Conservation (phyloP, 2,888 invertebrate genomes). For the Callinectes sapidus region DNA sequence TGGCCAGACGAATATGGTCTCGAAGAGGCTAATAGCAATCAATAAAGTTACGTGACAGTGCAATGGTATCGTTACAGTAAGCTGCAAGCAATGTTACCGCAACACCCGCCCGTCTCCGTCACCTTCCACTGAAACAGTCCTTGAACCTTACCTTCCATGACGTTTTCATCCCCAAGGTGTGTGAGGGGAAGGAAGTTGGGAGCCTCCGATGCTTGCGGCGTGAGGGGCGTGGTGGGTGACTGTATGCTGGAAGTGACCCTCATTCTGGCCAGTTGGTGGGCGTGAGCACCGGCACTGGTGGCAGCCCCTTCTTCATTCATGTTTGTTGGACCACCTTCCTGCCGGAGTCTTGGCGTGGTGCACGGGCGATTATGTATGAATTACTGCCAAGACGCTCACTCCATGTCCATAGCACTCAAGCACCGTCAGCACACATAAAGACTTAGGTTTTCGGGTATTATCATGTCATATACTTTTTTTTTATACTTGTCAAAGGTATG, state of each 20-base stretch:
- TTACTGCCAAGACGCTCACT: background rate
- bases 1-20: background rate
- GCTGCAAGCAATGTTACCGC: background rate
- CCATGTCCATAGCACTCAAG: background rate
- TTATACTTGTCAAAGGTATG: background rate
- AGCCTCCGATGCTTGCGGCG: constrained; percentile 41
- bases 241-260: constrained; percentile 56
- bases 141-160: constrained; percentile 60
- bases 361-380: background rate
- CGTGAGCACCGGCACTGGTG: constrained; percentile 55
- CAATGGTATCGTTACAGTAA: background rate
- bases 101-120: background rate
- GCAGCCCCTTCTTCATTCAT: background rate
- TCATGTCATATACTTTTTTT: background rate
- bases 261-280: constrained; percentile 69
- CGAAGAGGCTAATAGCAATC: background rate
- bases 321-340: background rate
- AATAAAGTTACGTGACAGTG: background rate
- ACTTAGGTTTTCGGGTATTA: background rate
- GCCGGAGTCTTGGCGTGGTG: background rate
- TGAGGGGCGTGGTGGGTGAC: constrained; percentile 64
- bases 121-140: background rate
- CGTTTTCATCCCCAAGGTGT: constrained; percentile 59
- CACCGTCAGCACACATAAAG: background rate
- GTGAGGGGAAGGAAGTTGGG: constrained; percentile 48